Evolutionary conservation across 1,140 invertebrate species (phyloP), one percentile per base, ranked within the genome.

Genomic region (Proales similis): DNA sequence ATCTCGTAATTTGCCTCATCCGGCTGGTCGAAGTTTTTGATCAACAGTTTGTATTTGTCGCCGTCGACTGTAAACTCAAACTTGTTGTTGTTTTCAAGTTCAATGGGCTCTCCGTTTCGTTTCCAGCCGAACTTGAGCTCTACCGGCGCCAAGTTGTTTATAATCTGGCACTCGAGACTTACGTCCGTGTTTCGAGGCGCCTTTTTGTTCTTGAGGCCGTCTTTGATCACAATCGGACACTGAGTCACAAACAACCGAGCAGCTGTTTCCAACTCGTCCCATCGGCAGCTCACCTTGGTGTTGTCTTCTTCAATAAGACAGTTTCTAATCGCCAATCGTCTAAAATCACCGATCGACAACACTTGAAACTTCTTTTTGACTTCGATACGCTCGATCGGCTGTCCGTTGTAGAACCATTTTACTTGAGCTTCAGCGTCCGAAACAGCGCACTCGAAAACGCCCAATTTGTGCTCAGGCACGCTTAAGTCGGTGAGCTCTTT

Each of bases 1-100:
- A 57, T 57, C 26, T 57, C 38, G 17, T 57, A 57, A 14, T 57
- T 57, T 20, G 51, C 51, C 20, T 57, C 20, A 26, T 57, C 51
- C 30, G 26, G 14, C 45, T 57, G 39, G 11, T 57, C 51, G 32
- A 57, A 57, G 32, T 57, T 42, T n/a, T 57, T 57, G 4, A 57
- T 42, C 45, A 24, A 29, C 12, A 61, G 38, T 46, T 61, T 17
- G 17, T 45, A 61, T 46, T 32, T 45, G 38, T 61, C 57, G 47
- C 57, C 57, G 27, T 43, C 38, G 11, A 42, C 32, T 1, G 9
- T 26, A 39, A 57, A 57, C 32, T 57, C 51, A 19, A 26, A 57
- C 45, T 57, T 57, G 4, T 57, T 27, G 39, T 57, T 57, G 27
- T 32, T 19, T 2, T 57, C 51, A 17, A 57, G 19, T 20, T 57